Conservation (phyloP, 2,113 vertebrate species). For the Prietella phreatophila region DNA sequence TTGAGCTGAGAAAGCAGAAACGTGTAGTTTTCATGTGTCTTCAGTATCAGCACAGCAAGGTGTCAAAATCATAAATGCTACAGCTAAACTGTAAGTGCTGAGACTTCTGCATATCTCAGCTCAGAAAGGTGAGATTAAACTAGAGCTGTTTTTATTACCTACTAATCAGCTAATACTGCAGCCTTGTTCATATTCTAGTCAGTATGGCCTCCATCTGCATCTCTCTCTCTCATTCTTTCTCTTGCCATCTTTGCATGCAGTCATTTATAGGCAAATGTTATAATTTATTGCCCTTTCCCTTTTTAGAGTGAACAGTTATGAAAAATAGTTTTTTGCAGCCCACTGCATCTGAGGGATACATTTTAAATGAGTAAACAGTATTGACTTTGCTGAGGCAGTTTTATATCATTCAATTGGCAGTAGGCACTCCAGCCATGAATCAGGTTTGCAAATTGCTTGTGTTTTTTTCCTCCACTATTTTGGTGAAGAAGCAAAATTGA, state of each 20-base stretch:
- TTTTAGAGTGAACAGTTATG: slow-evolving; percentile 56
- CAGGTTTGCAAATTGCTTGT: slow-evolving; percentile 33
- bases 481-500: slow-evolving; percentile 29
- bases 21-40: not conserved
- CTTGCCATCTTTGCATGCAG: slow-evolving; percentile 39
- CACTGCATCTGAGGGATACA: slow-evolving; percentile 53
- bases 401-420: slow-evolving; percentile 53
- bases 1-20: not conserved
- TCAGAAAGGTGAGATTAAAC: not conserved
- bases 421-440: slow-evolving; percentile 51
- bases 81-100: not conserved
- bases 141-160: not conserved
- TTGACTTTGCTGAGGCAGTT: slow-evolving; percentile 55
- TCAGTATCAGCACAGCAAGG: not conserved
- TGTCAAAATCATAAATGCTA: not conserved
- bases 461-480: slow-evolving; percentile 11
- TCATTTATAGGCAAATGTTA: slow-evolving; percentile 52
- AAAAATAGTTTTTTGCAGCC: slow-evolving; percentile 57
- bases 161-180: not conserved
- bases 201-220: slow-evolving; percentile 10
- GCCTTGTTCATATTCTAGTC: slow-evolving; percentile 36
- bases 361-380: slow-evolving; percentile 63
- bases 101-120: not conserved
- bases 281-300: slow-evolving; percentile 45
- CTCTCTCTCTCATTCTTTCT: not conserved